Conservation (phyloP, 2,888 invertebrate genomes). For the Andrena bicolor region DNA sequence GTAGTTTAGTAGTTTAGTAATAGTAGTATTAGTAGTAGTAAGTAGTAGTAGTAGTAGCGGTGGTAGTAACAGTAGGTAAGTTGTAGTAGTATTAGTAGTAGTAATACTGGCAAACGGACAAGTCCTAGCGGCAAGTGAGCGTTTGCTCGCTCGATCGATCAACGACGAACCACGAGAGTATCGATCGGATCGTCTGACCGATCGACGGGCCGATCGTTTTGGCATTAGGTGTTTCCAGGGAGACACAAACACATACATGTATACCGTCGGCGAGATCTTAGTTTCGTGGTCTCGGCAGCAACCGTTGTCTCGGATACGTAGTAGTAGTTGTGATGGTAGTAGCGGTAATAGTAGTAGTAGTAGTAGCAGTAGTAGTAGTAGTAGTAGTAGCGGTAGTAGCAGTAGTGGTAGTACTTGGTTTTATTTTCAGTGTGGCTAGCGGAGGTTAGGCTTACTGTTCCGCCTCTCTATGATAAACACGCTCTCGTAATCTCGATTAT, state of each 20-base stretch:
- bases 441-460: constrained; percentile 85
- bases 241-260: constrained; percentile 69
- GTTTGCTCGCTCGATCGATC: constrained; percentile 75
- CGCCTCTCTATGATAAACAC: constrained; percentile 89
- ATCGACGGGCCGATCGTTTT: constrained; percentile 58
- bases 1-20: constrained; percentile 62
- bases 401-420: constrained; percentile 71
- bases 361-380: constrained; percentile 70
- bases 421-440: constrained; percentile 80
- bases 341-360: constrained; percentile 68
- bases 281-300: constrained; percentile 70
- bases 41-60: constrained; percentile 60
- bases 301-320: constrained; percentile 74
- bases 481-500: constrained; percentile 90
- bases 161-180: constrained; percentile 46
- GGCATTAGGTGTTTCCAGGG: constrained; percentile 53
- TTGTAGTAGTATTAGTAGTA: constrained; percentile 61
- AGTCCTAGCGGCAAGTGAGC: constrained; percentile 73
- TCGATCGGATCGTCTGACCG: constrained; percentile 47
- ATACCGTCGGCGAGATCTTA: constrained; percentile 68
- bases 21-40: constrained; percentile 37
- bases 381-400: constrained; percentile 63
- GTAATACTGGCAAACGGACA: constrained; percentile 67
- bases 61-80: constrained; percentile 64
- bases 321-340: constrained; percentile 64